Evolutionary conservation across 2,797 vertebrate genomes (phyloP), one percentile per base, ranked within the genome.

Genomic region (Premnoplex brunnescens): DNA sequence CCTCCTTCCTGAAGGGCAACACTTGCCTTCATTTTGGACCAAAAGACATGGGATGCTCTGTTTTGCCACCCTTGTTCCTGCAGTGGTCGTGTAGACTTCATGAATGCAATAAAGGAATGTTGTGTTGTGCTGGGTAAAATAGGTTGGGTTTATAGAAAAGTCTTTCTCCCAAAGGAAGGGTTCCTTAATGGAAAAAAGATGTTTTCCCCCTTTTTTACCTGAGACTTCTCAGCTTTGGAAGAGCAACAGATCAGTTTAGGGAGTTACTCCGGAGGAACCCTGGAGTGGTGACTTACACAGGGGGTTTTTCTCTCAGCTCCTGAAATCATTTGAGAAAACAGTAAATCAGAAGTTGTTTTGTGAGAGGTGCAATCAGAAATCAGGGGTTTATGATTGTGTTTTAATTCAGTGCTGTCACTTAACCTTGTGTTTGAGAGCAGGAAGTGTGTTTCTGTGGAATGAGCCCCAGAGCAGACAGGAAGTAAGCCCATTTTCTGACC

Each of bases 61-160:
- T 36, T 43, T 69, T 79, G 14, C 34, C 44, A 54, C 24, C 4
- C 1, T 14, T 67, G 52, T 44, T 36, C 73, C 55, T 58, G 30
- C 32, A 14, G 20, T 24, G n/a, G 12, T n/a, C 0, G 0, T 27
- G 4, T 4, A 26, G 60, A 19, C 16, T 43, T 80, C 0, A 3
- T 8, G 62, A 28, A 19, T 32, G 27, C 14, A 13, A 12, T 41
- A 48, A n/a, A n/a, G 14, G 13, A 34, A 15, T 5, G 7, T 34
- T 36, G 7, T 56, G 15, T 43, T 55, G 7, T 7, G 21, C 36
- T 78, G 39, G 19, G 30, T 9, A 54, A 54, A 10, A 24, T n/a
- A 2, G 20, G 23, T 78, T 41, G 2, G 21, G 15, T 66, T n/a
- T 66, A 8, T 9, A 43, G 32, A 32, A 26, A 58, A 60, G 9